Evolutionary conservation across 2,888 invertebrate species (phyloP).

Genomic region (Tinea trinotella): DNA sequence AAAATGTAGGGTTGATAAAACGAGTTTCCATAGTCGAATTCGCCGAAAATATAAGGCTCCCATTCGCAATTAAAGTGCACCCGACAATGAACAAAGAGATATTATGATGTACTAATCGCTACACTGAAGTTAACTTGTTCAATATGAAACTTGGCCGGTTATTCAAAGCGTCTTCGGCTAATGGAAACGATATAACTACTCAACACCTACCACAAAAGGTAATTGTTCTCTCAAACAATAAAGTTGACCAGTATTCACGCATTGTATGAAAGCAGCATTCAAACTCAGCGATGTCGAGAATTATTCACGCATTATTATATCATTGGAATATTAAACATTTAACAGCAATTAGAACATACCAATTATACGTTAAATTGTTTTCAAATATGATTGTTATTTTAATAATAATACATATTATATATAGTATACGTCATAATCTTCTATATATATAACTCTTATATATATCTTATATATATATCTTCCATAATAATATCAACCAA

Average conservation of each 20-base stretch:
- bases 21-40: no score
- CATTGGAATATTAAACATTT: not conserved
- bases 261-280: constrained; percentile 28
- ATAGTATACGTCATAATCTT: no score
- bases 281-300: not conserved
- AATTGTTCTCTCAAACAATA: constrained; percentile 70
- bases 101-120: constrained; percentile 37
- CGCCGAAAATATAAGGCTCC: constrained; percentile 13
- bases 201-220: constrained; percentile 57
- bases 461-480: no score
- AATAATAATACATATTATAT: no score
- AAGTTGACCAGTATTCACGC: constrained; percentile 50
- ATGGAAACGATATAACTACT: constrained; percentile 45
- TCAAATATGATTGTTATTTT: no score
- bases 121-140: constrained; percentile 36
- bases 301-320: not conserved
- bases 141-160: constrained; percentile 50
- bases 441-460: no score
- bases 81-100: constrained; percentile 43
- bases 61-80: not conserved
- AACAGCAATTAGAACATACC: no score
- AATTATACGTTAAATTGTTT: no score
- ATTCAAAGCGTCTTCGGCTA: constrained; percentile 59
- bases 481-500: no score
- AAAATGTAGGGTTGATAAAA: no score